Conservation (phyloP, 2,888 invertebrate species). For the Synergus laeviventris region DNA sequence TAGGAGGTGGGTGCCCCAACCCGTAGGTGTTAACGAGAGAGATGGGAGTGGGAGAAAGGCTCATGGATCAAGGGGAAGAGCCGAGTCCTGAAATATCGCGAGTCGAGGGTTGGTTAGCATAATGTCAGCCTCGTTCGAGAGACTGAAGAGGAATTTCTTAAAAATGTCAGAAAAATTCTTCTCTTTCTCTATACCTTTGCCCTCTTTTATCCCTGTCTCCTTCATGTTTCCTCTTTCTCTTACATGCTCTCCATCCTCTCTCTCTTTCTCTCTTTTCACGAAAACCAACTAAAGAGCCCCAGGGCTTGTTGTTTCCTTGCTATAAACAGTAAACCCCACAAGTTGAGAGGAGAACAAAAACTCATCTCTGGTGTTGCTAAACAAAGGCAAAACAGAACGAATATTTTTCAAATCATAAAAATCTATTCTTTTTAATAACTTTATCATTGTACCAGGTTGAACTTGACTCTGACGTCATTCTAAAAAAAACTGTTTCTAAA, state of each 20-base stretch:
- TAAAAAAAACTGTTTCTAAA: neutral
- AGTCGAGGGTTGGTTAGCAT: constrained; percentile 68
- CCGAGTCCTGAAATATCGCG: constrained; percentile 66
- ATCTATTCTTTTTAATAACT: neutral
- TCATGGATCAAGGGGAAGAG: constrained; percentile 67
- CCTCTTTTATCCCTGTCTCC: constrained; percentile 7
- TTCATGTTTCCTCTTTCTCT: constrained; percentile 28
- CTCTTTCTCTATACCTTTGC: constrained; percentile 32
- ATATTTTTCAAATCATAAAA: constrained; percentile 21
- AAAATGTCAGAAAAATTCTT: constrained; percentile 66
- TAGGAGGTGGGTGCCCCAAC: constrained; percentile 1
- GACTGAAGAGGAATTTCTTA: constrained; percentile 67
- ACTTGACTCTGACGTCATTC: constrained; percentile 16
- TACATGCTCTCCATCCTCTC: constrained; percentile 10
- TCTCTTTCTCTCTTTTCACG: constrained; percentile 21
- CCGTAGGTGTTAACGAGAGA: constrained; percentile 68
- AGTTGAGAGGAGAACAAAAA: neutral
- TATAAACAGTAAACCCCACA: constrained; percentile 16
- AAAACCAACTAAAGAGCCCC: constrained; percentile 17
- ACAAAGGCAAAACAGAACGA: neutral
- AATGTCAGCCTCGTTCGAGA: constrained; percentile 65
- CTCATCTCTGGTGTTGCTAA: constrained; percentile 15
- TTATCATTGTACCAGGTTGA: neutral
- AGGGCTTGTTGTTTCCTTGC: constrained; percentile 34
- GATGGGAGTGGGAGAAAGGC: constrained; percentile 54